Evolutionary conservation across 2,888 invertebrate species (phyloP).

Genomic region (Seira ritae): DNA sequence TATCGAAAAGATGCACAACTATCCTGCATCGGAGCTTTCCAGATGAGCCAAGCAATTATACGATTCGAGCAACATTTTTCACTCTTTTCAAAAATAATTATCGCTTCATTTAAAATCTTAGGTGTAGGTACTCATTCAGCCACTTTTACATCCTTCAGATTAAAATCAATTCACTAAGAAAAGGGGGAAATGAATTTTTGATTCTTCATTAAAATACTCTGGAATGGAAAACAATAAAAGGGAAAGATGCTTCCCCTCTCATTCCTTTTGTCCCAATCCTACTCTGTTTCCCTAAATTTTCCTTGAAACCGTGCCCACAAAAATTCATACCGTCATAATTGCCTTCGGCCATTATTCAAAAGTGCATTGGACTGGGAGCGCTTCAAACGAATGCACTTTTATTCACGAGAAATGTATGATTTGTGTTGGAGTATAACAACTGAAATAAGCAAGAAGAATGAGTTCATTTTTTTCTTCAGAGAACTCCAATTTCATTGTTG

Average conservation of each 20-base stretch:
- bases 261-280: conserved; percentile 17
- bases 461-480: conserved; percentile 28
- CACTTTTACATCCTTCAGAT: conserved; percentile 36
- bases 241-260: neutral
- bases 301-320: conserved; percentile 30
- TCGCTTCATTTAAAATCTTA: conserved; percentile 23
- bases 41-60: conserved; percentile 51
- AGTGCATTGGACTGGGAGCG: conserved; percentile 16
- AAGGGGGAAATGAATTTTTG: conserved; percentile 15
- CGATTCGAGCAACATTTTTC: conserved; percentile 52
- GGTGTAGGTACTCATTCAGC: conserved; percentile 40
- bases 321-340: neutral
- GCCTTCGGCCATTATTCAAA: conserved; percentile 24
- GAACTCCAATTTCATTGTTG: conserved; percentile 44
- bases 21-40: too few species aligned
- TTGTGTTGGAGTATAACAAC: conserved; percentile 50
- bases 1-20: too few species aligned
- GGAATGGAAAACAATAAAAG: conserved; percentile 18
- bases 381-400: conserved; percentile 36
- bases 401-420: conserved; percentile 44
- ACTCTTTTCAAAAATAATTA: conserved; percentile 44
- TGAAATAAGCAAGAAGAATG: conserved; percentile 13
- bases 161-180: conserved; percentile 55
- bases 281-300: conserved; percentile 24
- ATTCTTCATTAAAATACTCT: neutral